These are phyloP conservation scores for Mythimna impura DNA, from an alignment of 2,888 invertebrate genomes.

Conservation along the genomic window DNA sequence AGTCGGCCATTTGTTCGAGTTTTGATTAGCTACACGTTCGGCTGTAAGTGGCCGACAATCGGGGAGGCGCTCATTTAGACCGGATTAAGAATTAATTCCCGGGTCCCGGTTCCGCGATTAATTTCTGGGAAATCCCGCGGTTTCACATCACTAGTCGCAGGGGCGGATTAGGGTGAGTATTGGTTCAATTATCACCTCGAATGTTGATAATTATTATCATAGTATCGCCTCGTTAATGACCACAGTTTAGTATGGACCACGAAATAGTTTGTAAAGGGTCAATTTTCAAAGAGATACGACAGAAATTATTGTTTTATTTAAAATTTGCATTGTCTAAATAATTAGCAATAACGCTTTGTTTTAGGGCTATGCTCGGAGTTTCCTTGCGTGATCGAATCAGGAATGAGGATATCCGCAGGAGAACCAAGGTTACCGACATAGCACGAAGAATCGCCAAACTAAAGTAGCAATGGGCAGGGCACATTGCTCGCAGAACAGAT, in stretches of 20 bases:
- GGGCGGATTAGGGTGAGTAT: conserved; percentile 60
- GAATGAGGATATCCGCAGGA: too few species aligned
- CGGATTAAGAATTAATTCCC: conserved; percentile 77
- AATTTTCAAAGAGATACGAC: too few species aligned
- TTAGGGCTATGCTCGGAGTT: too few species aligned
- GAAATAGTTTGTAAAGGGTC: too few species aligned
- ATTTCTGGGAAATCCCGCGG: conserved; percentile 67
- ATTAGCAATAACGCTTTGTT: too few species aligned
- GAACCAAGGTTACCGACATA: too few species aligned
- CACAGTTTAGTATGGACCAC: neutral
- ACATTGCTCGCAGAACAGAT: too few species aligned
- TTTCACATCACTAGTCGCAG: conserved; percentile 66
- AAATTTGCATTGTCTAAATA: too few species aligned
- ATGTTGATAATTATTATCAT: neutral
- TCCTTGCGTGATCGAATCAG: too few species aligned
- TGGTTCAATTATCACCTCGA: conserved; percentile 22
- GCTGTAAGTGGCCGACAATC: conserved; percentile 71
- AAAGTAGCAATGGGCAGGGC: too few species aligned
- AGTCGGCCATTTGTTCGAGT: conserved; percentile 64
- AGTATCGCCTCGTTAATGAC: neutral
- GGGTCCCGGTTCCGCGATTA: conserved; percentile 72
- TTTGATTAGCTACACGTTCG: conserved; percentile 66
- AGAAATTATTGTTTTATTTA: too few species aligned
- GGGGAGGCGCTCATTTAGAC: conserved; percentile 71
- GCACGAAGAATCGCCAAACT: too few species aligned